phyloP scores from a whole-genome alignment of 1,140 invertebrate species.

The Drosophila insularis region DNA sequence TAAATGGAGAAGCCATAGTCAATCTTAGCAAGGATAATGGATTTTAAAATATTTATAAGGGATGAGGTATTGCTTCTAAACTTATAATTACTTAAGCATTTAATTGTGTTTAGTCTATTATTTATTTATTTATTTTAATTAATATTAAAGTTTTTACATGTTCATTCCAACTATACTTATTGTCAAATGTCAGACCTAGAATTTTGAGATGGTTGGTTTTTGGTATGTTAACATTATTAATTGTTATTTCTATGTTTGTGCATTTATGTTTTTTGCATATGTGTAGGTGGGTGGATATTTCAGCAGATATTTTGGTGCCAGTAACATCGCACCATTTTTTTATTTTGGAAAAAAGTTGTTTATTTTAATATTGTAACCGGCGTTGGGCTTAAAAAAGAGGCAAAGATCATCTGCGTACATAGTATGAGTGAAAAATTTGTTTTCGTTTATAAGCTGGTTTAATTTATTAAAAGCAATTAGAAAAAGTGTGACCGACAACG shows the following conservation, averaged over 20 bases:
- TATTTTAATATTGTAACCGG: not conserved
- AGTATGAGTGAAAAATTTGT: conserved; percentile 16
- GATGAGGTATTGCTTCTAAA: too few relatives aligned
- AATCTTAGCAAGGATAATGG: too few relatives aligned
- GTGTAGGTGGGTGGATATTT: conserved; percentile 20
- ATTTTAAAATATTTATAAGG: too few relatives aligned
- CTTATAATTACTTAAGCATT: too few relatives aligned
- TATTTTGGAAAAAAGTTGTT: conserved; percentile 7
- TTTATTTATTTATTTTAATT: too few relatives aligned
- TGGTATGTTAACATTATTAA: not conserved
- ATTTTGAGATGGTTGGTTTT: conserved; percentile 8
- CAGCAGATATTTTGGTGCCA: conserved; percentile 18
- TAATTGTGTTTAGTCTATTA: conserved; percentile 2
- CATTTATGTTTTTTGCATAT: not conserved
- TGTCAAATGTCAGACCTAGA: conserved; percentile 5
- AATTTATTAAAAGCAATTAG: conserved; percentile 15
- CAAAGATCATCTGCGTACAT: conserved; percentile 12
- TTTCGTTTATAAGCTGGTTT: conserved; percentile 3
- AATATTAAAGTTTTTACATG: not conserved
- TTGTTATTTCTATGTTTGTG: too few relatives aligned
- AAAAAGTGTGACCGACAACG: too few relatives aligned
- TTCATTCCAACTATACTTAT: not conserved
- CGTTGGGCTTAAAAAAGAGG: conserved; percentile 9
- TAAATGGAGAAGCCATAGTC: too few relatives aligned
- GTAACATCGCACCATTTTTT: conserved; percentile 1